Evolutionary conservation across 2,113 vertebrate species (phyloP).

Genomic region (Gadus macrocephalus): DNA sequence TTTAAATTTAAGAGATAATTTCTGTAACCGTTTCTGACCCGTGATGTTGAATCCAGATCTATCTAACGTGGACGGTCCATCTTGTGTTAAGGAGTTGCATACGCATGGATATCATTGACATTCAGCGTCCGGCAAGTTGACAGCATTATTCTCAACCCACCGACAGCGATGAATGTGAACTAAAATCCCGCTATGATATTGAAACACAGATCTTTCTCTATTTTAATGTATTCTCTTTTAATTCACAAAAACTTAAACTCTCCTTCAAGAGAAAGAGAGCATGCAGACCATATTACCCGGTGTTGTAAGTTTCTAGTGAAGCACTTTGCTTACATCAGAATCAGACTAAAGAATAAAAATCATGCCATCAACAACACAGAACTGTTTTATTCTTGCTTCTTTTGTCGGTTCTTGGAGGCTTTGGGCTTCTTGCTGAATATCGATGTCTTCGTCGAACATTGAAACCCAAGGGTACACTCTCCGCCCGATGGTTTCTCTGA

Average conservation of each 20-base stretch:
- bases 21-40: too few relatives aligned
- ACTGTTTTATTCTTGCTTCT: neutral
- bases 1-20: too few relatives aligned
- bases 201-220: too few relatives aligned
- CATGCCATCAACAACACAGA: neutral
- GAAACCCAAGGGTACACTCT: constrained; percentile 67
- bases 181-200: neutral
- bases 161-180: constrained; percentile 81
- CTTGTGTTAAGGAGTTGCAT: too few relatives aligned
- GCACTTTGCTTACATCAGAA: too few relatives aligned
- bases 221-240: neutral
- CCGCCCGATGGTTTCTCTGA: constrained; percentile 73
- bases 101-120: too few relatives aligned
- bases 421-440: neutral
- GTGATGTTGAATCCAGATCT: too few relatives aligned
- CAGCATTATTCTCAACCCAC: constrained; percentile 63
- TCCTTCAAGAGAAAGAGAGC: neutral
- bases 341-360: neutral
- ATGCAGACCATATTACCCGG: neutral
- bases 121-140: too few relatives aligned
- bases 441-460: constrained; percentile 2
- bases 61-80: too few relatives aligned
- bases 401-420: neutral
- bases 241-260: neutral
- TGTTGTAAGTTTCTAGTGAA: too few relatives aligned